Evolutionary conservation across 2,797 vertebrate species (phyloP).

Genomic region (Aplochiton taeniatus): DNA sequence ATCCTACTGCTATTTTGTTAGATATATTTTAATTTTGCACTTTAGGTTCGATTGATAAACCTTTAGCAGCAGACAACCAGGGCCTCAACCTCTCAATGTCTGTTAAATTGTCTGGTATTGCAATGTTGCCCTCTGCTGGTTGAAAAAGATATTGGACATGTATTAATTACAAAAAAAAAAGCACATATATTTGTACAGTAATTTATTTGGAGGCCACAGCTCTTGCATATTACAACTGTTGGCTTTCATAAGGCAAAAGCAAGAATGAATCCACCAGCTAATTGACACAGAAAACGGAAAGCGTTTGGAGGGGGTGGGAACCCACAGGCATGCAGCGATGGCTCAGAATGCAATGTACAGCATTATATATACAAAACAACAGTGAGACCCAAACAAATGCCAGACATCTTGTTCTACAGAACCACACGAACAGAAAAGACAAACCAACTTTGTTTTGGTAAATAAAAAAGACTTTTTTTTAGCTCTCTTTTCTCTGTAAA

Average conservation of each 20-base stretch:
- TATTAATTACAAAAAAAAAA: conserved; percentile 37
- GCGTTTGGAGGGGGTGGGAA: conserved; percentile 81
- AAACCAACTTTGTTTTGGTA: conserved; percentile 80
- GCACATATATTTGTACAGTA: conserved; percentile 87
- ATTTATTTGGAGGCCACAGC: conserved; percentile 99
- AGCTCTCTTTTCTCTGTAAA: conserved; percentile 75
- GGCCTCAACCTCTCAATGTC: not conserved
- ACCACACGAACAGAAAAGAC: conserved; percentile 88
- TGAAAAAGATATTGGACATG: not conserved
- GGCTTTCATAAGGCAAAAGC: conserved; percentile 99
- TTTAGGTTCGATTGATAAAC: not conserved
- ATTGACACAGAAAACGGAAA: conserved; percentile 92
- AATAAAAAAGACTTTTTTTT: conserved; percentile 67
- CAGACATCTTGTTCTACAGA: conserved; percentile 91
- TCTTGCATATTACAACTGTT: conserved; percentile 99
- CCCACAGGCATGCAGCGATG: conserved; percentile 91
- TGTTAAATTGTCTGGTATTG: not conserved
- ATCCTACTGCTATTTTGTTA: conserved; percentile 37
- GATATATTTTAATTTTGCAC: not conserved
- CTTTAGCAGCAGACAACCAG: not conserved
- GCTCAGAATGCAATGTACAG: conserved; percentile 98
- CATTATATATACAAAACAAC: conserved; percentile 97
- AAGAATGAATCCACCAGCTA: conserved; percentile 97
- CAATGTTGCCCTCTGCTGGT: conserved; percentile 44
- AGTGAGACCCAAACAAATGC: conserved; percentile 90